These are phyloP conservation scores for Noctua pronuba DNA, from an alignment of 2,888 invertebrate species.

Conservation along the genomic window DNA sequence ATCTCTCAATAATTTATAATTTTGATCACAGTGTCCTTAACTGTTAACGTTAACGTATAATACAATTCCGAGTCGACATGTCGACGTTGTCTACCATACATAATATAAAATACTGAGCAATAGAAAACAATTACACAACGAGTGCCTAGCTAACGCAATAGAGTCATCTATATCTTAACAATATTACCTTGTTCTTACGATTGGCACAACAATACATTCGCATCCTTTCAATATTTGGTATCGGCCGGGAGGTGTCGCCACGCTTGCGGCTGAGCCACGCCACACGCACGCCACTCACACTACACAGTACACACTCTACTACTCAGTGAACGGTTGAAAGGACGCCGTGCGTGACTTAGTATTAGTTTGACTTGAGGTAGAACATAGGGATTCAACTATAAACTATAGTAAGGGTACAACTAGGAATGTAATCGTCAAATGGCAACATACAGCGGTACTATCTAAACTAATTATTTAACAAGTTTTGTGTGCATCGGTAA, in stretches of 20 bases:
- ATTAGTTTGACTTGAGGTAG: conserved; percentile 89
- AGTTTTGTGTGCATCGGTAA: conserved; percentile 77
- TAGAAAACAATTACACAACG: conserved; percentile 88
- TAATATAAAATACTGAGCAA: conserved; percentile 89
- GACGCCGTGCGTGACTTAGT: conserved; percentile 87
- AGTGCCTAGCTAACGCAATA: conserved; percentile 86
- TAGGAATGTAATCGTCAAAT: conserved; percentile 88
- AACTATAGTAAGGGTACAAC: conserved; percentile 86
- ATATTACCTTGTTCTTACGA: conserved; percentile 87
- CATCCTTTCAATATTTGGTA: conserved; percentile 88
- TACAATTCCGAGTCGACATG: conserved; percentile 88
- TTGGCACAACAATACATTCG: conserved; percentile 87
- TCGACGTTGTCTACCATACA: conserved; percentile 77
- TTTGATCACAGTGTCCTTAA: conserved; percentile 90
- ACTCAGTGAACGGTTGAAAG: conserved; percentile 74
- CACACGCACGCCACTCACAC: conserved; percentile 53
- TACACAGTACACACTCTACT: conserved; percentile 54
- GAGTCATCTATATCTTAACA: conserved; percentile 87
- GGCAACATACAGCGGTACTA: conserved; percentile 87
- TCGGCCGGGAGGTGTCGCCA: conserved; percentile 68
- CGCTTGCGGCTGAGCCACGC: conserved; percentile 51
- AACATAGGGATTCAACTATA: conserved; percentile 87
- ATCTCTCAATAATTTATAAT: conserved; percentile 91
- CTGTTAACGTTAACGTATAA: conserved; percentile 89
- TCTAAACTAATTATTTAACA: conserved; percentile 82